A percentile compares a stretch with the other conserved stretches of the same genome.
These are phyloP conservation scores for Pecten maximus DNA, from an alignment of 2,888 invertebrate genomes.

Conservation along the genomic window DNA sequence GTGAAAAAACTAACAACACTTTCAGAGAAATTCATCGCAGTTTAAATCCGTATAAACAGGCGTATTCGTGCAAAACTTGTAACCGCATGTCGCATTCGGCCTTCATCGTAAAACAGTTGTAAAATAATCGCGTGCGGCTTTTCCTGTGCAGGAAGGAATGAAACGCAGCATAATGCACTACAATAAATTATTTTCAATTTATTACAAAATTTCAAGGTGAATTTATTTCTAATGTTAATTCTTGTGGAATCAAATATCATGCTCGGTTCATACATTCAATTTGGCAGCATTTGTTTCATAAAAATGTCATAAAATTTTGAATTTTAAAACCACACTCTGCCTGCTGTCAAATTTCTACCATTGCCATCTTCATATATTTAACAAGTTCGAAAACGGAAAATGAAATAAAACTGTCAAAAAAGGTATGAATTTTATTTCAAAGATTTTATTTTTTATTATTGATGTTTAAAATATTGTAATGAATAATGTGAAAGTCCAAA, in stretches of 20 bases:
- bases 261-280: neutral
- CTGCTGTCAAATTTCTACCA: neutral
- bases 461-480: neutral
- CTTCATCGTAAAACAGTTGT: neutral
- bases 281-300: neutral
- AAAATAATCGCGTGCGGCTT: neutral
- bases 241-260: neutral
- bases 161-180: neutral
- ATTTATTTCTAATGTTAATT: neutral
- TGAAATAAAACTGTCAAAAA: neutral
- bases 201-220: neutral
- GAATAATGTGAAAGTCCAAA: neutral
- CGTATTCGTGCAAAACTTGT: neutral
- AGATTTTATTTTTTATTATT: neutral
- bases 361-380: neutral
- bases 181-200: neutral
- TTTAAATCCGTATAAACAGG: neutral
- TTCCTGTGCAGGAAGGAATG: neutral
- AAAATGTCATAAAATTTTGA: constrained; percentile 9
- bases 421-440: neutral
- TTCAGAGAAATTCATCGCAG: neutral
- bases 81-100: neutral
- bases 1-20: neutral
- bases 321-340: neutral
- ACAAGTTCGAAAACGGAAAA: neutral